A percentile compares a stretch with the other conserved stretches of the same genome.
These are phyloP conservation scores for Clarias fuscus DNA, from an alignment of 2,797 vertebrate genomes.

Conservation along the genomic window DNA sequence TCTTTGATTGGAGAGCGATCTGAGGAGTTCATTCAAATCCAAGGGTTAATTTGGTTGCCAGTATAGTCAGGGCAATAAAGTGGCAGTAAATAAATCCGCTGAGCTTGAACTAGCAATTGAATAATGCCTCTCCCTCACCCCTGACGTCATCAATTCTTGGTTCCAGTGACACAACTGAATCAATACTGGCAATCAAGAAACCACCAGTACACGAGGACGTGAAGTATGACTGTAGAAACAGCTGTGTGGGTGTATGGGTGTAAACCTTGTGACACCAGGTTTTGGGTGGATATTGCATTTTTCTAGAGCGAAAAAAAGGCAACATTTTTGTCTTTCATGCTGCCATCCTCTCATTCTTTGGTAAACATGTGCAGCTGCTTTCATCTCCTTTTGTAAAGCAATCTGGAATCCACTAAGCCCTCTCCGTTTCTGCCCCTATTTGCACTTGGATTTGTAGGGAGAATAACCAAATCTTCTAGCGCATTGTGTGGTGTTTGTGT, in stretches of 20 bases:
- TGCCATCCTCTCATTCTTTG: conserved; percentile 44
- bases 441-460: conserved; percentile 51
- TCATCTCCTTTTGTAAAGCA: conserved; percentile 26
- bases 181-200: background rate
- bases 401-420: conserved; percentile 47
- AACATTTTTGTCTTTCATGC: conserved; percentile 32
- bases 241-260: background rate
- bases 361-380: conserved; percentile 49
- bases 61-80: background rate
- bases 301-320: background rate
- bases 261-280: background rate
- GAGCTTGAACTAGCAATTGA: background rate
- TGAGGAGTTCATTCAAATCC: too few relatives aligned
- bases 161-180: background rate
- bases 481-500: conserved; percentile 38
- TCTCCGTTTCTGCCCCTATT: conserved; percentile 45
- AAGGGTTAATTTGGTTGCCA: background rate
- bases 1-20: too few relatives aligned
- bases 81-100: background rate
- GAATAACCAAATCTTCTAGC: conserved; percentile 41
- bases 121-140: background rate
- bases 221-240: background rate
- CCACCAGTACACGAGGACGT: background rate
- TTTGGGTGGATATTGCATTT: conserved; percentile 12
- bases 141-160: background rate